Percentiles rank a stretch among this genome's conserved stretches.
Evolutionary conservation across 2,888 invertebrate genomes (phyloP).

Genomic region (Mactromeris polynyma): DNA sequence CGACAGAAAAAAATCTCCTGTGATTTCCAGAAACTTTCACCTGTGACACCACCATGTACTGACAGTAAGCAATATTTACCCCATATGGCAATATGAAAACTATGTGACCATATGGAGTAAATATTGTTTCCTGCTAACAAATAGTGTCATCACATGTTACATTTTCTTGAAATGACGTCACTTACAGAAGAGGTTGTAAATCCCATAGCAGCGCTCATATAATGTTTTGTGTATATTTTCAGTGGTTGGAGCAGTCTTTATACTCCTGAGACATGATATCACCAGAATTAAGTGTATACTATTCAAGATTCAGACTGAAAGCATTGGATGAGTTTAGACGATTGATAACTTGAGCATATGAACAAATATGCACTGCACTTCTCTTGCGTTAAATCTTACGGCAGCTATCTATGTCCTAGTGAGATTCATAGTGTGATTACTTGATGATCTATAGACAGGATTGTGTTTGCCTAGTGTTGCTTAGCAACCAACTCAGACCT

Average conservation of each 20-base stretch:
- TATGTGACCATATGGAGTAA: too few relatives aligned
- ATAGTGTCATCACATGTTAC: too few relatives aligned
- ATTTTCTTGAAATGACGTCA: too few relatives aligned
- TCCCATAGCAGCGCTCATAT: too few relatives aligned
- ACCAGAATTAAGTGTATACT: neutral
- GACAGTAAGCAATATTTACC: too few relatives aligned
- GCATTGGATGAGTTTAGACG: neutral
- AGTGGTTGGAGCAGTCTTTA: constrained; percentile 75
- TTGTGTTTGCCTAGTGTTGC: neutral
- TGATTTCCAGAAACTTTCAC: too few relatives aligned
- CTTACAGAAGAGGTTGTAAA: too few relatives aligned
- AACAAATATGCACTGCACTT: neutral
- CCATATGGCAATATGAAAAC: too few relatives aligned
- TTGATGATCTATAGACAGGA: neutral
- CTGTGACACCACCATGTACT: too few relatives aligned
- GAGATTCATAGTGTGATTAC: neutral
- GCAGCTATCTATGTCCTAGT: constrained; percentile 2
- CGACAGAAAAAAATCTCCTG: too few relatives aligned
- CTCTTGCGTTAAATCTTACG: neutral
- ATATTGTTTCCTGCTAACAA: too few relatives aligned
- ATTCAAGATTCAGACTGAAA: neutral
- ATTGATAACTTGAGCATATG: neutral
- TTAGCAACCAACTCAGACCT: neutral
- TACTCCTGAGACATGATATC: constrained; percentile 52
- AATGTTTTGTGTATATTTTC: too few relatives aligned